A percentile compares a stretch with the other conserved stretches of the same genome.
Evolutionary conservation across 2,797 vertebrate genomes (phyloP).

Genomic region (Pogoniulus pusillus): DNA sequence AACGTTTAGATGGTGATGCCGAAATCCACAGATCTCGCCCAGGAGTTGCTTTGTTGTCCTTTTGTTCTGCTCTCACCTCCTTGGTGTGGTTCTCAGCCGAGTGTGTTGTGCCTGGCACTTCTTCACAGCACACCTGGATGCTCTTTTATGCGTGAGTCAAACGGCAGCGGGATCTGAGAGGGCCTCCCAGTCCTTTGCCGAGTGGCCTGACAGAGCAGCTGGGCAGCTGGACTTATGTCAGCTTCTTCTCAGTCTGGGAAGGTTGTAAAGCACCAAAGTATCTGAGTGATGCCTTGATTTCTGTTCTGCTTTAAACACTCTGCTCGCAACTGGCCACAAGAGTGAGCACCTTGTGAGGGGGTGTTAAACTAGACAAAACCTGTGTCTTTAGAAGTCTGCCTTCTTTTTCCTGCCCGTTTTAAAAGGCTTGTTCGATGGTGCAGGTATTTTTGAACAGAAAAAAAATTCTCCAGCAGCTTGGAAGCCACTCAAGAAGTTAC

Average conservation of each 20-base stretch:
- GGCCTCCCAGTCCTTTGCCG: conserved; percentile 1
- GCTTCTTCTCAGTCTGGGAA: conserved; percentile 40
- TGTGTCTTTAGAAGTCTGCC: neutral
- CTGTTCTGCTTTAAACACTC: neutral
- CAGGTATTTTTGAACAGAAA: neutral
- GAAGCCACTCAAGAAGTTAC: neutral
- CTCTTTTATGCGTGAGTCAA: neutral
- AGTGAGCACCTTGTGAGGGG: fast-evolving
- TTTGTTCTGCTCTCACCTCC: conserved; percentile 27
- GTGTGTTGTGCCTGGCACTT: conserved; percentile 32
- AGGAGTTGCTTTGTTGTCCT: neutral
- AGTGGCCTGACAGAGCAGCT: neutral
- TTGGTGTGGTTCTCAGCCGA: conserved; percentile 12
- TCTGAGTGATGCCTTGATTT: fast-evolving
- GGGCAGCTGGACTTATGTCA: conserved; percentile 27
- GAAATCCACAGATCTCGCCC: neutral
- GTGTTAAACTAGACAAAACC: neutral
- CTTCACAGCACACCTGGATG: conserved; percentile 39
- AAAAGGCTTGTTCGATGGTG: neutral
- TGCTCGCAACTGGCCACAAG: fast-evolving
- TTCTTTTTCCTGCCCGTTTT: neutral
- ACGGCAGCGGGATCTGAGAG: neutral
- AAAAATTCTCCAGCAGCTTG: neutral
- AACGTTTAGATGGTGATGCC: conserved; percentile 20
- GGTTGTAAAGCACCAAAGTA: conserved; percentile 8